A percentile compares a stretch with the other conserved stretches of the same genome.
These are phyloP conservation scores for Anorthoa munda DNA, from an alignment of 2,888 invertebrate genomes.

Conservation along the genomic window DNA sequence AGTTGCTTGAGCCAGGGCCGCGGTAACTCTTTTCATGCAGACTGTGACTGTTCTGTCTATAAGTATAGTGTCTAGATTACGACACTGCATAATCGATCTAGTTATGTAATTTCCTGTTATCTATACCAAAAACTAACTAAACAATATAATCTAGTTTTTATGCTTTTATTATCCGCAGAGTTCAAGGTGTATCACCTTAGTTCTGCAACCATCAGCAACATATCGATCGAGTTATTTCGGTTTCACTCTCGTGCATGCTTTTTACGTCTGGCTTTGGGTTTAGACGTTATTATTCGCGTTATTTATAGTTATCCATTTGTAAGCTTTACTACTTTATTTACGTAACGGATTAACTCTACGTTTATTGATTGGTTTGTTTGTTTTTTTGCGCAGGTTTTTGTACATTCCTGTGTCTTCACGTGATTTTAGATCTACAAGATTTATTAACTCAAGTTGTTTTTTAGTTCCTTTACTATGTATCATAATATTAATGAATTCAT, in stretches of 20 bases:
- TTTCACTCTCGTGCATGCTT: constrained; percentile 45
- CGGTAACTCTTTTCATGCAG: too few species aligned
- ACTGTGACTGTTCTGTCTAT: not conserved
- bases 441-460: too few species aligned
- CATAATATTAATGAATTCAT: too few species aligned
- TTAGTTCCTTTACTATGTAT: too few species aligned
- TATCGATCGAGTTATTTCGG: constrained; percentile 57
- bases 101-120: constrained; percentile 1
- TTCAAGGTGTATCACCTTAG: constrained; percentile 16
- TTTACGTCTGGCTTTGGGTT: constrained; percentile 55
- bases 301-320: constrained; percentile 47
- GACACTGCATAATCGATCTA: not conserved
- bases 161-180: not conserved
- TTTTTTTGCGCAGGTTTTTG: not conserved
- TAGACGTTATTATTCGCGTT: constrained; percentile 41
- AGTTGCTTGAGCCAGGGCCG: too few species aligned
- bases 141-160: not conserved
- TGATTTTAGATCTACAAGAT: not conserved
- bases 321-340: constrained; percentile 36
- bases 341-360: constrained; percentile 14
- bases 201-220: constrained; percentile 9
- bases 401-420: not conserved
- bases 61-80: not conserved
- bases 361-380: constrained; percentile 15
- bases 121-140: not conserved